Conservation (phyloP, 2,888 invertebrate species). For the Taenaris catops region DNA sequence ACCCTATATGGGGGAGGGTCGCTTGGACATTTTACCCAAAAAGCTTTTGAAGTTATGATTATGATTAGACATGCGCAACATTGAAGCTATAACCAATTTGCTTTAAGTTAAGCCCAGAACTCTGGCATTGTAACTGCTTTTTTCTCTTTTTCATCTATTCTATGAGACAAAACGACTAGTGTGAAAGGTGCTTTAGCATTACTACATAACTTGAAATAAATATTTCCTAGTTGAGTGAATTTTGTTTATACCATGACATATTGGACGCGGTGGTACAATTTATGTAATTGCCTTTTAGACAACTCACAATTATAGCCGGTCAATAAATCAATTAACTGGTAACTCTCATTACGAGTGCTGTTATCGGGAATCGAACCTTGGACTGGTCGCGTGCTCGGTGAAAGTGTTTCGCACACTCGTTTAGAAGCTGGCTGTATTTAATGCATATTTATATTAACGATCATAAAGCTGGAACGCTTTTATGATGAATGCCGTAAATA, state of each 20-base stretch:
- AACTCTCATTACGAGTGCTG: slow-evolving; percentile 65
- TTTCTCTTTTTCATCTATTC: no score
- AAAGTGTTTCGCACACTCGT: slow-evolving; percentile 53
- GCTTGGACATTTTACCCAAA: no score
- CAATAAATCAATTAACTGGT: slow-evolving; percentile 66
- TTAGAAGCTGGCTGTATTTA: slow-evolving; percentile 20
- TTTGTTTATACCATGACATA: slow-evolving; percentile 17
- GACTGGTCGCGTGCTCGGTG: slow-evolving; percentile 60
- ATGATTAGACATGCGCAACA: no score
- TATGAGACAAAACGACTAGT: no score
- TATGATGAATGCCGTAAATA: no score
- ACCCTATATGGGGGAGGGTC: no score
- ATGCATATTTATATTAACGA: slow-evolving; percentile 22
- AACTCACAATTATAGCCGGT: slow-evolving; percentile 14
- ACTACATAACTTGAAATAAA: not conserved
- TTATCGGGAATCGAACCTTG: slow-evolving; percentile 69
- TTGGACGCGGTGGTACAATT: slow-evolving; percentile 17
- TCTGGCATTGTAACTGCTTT: no score
- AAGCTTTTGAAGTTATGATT: no score
- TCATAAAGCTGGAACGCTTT: slow-evolving; percentile 8
- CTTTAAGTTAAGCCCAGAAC: no score
- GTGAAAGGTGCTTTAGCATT: no score
- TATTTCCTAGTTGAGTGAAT: slow-evolving; percentile 8
- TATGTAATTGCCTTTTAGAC: slow-evolving; percentile 23
- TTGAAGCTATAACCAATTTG: no score